These are phyloP conservation scores for Gephyroberyx darwinii DNA, from an alignment of 2,797 vertebrate species.

Conservation along the genomic window DNA sequence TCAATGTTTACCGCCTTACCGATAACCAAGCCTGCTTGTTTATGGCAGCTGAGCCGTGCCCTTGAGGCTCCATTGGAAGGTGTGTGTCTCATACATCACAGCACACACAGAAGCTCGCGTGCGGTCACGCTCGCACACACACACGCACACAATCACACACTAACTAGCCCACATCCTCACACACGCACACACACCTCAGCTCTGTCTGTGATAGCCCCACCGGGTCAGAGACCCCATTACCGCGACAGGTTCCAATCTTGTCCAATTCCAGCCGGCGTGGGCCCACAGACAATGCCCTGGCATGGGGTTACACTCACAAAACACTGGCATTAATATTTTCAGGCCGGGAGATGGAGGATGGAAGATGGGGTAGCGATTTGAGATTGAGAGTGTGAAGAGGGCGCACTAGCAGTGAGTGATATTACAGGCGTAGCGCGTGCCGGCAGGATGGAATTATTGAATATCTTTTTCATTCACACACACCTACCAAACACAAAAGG, in stretches of 20 bases:
- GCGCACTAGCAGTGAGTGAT: slow-evolving; percentile 43
- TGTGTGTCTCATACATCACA: slow-evolving; percentile 61
- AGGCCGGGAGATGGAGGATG: slow-evolving; percentile 27
- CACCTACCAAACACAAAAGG: not conserved
- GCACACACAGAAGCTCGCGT: slow-evolving; percentile 39
- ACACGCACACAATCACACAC: slow-evolving; percentile 1
- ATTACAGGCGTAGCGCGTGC: slow-evolving; percentile 44
- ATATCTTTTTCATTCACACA: slow-evolving; percentile 47
- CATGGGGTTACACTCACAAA: slow-evolving; percentile 62
- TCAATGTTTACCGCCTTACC: slow-evolving; percentile 68
- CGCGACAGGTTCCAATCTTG: slow-evolving; percentile 73
- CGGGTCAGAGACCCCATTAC: slow-evolving; percentile 75
- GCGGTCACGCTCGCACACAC: slow-evolving; percentile 38
- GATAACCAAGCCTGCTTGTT: slow-evolving; percentile 65
- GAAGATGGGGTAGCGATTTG: slow-evolving; percentile 21
- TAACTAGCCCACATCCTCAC: slow-evolving; percentile 1
- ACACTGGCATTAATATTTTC: slow-evolving; percentile 42
- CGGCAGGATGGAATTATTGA: slow-evolving; percentile 52
- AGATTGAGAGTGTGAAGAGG: slow-evolving; percentile 58
- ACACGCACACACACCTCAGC: slow-evolving; percentile 22
- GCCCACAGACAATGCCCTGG: slow-evolving; percentile 58
- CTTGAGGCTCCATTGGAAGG: slow-evolving; percentile 63
- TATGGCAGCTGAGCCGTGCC: slow-evolving; percentile 56
- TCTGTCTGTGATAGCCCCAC: slow-evolving; percentile 35
- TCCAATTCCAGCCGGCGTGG: slow-evolving; percentile 58